phyloP scores from a whole-genome alignment of 2,888 invertebrate species.

The Pollenia angustigena region DNA sequence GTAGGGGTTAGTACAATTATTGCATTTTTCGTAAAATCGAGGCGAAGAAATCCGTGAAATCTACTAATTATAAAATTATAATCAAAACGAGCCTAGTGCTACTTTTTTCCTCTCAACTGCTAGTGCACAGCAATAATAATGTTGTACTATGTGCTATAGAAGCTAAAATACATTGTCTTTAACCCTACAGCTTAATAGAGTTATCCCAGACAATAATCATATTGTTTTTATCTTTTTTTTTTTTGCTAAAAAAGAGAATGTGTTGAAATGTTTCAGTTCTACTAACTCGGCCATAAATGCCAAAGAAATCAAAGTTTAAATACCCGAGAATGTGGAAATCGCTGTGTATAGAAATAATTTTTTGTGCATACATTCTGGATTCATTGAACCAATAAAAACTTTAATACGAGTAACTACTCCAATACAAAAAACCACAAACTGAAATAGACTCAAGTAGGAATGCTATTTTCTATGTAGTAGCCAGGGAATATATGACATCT shows the following conservation, averaged over 20 bases:
- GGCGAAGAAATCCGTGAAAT: too few species aligned
- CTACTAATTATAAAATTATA: too few species aligned
- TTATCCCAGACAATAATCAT: slow-evolving; percentile 67
- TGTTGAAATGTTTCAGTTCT: slow-evolving; percentile 65
- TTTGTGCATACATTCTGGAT: slow-evolving; percentile 31
- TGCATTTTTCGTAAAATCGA: too few species aligned
- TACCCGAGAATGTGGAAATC: slow-evolving; percentile 45
- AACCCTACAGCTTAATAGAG: slow-evolving; percentile 65
- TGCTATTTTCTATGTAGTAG: slow-evolving; percentile 23
- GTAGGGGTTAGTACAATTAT: too few species aligned
- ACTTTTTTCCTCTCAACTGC: background rate
- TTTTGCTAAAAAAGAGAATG: slow-evolving; percentile 55
- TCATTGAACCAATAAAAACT: slow-evolving; percentile 71
- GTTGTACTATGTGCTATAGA: slow-evolving; percentile 40
- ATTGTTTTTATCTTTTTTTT: slow-evolving; percentile 53
- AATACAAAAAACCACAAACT: slow-evolving; percentile 5
- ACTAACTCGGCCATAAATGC: slow-evolving; percentile 67
- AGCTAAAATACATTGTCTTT: slow-evolving; percentile 58
- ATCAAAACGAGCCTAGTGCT: background rate
- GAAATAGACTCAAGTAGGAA: background rate
- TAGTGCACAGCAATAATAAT: slow-evolving; percentile 29
- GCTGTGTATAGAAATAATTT: slow-evolving; percentile 35
- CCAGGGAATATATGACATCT: slow-evolving; percentile 54
- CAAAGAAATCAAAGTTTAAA: slow-evolving; percentile 74
- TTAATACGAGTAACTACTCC: slow-evolving; percentile 9